Conservation (phyloP, 2,113 vertebrate species). For the Gambusia affinis region DNA sequence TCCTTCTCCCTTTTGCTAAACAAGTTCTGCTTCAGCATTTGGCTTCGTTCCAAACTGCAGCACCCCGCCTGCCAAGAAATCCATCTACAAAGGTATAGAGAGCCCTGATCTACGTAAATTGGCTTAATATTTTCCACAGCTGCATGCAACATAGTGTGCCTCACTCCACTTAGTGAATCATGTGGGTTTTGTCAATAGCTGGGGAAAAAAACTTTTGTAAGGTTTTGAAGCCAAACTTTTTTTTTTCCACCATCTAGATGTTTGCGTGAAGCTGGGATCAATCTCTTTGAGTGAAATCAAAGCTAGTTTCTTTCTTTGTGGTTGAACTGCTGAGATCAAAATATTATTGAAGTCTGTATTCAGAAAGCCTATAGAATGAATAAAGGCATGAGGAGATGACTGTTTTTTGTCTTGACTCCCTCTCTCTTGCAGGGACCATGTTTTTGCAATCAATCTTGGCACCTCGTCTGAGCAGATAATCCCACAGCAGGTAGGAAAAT, state of each 20-base stretch:
- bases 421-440: constrained; percentile 84
- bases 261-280: constrained; percentile 24
- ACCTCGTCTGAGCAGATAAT: constrained; percentile 81
- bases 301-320: neutral
- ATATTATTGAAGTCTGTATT: constrained; percentile 9
- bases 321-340: constrained; percentile 6
- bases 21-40: constrained; percentile 35
- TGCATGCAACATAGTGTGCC: constrained; percentile 35
- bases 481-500: constrained; percentile 84
- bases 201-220: constrained; percentile 11
- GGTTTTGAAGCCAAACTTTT: constrained; percentile 23
- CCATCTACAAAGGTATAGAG: constrained; percentile 30
- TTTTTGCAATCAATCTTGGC: constrained; percentile 89
- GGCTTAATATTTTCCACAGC: constrained; percentile 54
- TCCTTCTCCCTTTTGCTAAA: constrained; percentile 33
- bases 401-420: constrained; percentile 12
- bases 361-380: neutral
- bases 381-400: neutral
- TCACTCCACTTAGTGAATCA: constrained; percentile 38
- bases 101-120: constrained; percentile 44
- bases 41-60: constrained; percentile 29
- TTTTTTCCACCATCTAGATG: constrained; percentile 23
- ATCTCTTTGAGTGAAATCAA: neutral
- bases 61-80: constrained; percentile 38
- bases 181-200: constrained; percentile 28